A percentile compares a stretch with the other conserved stretches of the same genome.
Conservation (phyloP, 1,140 invertebrate genomes). For the Colletes gigas region DNA sequence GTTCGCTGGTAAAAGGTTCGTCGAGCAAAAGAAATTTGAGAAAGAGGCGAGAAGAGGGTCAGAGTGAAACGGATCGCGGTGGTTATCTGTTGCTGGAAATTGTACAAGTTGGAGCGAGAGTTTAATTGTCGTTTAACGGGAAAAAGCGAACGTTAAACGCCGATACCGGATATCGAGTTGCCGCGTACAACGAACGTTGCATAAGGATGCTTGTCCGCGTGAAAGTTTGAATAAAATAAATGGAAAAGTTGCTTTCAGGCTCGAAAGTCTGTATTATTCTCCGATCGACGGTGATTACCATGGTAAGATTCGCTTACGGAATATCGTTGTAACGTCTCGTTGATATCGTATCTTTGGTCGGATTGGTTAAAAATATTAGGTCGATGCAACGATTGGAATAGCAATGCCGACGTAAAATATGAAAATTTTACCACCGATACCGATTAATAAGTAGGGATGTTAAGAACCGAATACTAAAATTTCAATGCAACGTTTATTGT, state of each 20-base stretch:
- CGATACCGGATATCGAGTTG: constrained; percentile 20
- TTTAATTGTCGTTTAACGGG: constrained; percentile 48
- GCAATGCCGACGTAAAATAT: too few species aligned
- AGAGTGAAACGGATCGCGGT: constrained; percentile 12
- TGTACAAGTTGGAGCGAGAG: constrained; percentile 29
- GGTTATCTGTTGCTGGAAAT: constrained; percentile 26
- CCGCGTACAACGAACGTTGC: constrained; percentile 30
- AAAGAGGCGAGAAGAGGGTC: too few species aligned
- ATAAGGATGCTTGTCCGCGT: constrained; percentile 38
- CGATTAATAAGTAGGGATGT: too few species aligned
- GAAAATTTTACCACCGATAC: too few species aligned
- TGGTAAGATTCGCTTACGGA: too few species aligned
- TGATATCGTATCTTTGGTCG: too few species aligned
- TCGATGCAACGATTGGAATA: too few species aligned
- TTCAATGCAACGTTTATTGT: too few species aligned
- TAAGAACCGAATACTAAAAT: too few species aligned
- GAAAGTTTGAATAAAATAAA: constrained; percentile 40
- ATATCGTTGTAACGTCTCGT: too few species aligned
- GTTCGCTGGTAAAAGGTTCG: not conserved
- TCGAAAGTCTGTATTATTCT: constrained; percentile 3
- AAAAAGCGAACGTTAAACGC: constrained; percentile 38
- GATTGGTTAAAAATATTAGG: too few species aligned
- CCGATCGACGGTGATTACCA: too few species aligned
- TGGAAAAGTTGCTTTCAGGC: not conserved
- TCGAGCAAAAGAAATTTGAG: not conserved